Base-by-base conservation (phyloP, 35 echinoderm and acorn worm genomes). In the Lytechinus pictus region DNA sequence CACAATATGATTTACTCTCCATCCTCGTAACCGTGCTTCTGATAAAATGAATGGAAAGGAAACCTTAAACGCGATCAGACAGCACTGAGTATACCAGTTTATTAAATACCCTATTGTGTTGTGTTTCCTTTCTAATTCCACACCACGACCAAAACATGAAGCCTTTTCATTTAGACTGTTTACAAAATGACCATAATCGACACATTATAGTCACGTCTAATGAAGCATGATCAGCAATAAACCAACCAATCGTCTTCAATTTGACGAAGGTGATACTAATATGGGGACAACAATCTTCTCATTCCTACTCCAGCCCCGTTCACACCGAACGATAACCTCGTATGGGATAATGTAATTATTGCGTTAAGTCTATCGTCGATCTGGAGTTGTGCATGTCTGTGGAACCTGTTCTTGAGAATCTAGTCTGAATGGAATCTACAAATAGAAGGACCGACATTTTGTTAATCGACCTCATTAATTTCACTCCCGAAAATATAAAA, bases 161-260 rank as follows among this genome's bases (percentile, higher is more conserved):
- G n/a, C 66, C 66, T 8, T 24, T 90, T 90, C 12, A 21, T 90
- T 44, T 54, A 44, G 27, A 9, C 88, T 90, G 88, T 90, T 90
- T 90, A 90, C 88, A 90, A 52, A 90, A 44, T 52, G 88, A 90
- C 28, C 52, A 90, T 90, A 90, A 90, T 90, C 88, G 88, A 90
- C 29, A 90, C 28, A 52, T 90, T 90, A 90, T 90, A 90, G 27
- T 54, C 9, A 52, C 88, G 29, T 52, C 88, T 90, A 52, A 90
- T 90, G 52, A 90, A 90, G 66, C 66, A 79, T 79, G 66, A 16
- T 16, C 88, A 90, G 16, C 86, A 51, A 51, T 88, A 28, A 90
- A 54, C n/a, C 88, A 88, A n/a, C 52, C 88, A 52, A 90, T 44
- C 88, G 88, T 90, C 88, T 90, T 90, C 88, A 90, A 90, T 90